A percentile compares a stretch with the other conserved stretches of the same genome.
Conservation (phyloP, 1,140 invertebrate species). For the Drosophila erecta region DNA sequence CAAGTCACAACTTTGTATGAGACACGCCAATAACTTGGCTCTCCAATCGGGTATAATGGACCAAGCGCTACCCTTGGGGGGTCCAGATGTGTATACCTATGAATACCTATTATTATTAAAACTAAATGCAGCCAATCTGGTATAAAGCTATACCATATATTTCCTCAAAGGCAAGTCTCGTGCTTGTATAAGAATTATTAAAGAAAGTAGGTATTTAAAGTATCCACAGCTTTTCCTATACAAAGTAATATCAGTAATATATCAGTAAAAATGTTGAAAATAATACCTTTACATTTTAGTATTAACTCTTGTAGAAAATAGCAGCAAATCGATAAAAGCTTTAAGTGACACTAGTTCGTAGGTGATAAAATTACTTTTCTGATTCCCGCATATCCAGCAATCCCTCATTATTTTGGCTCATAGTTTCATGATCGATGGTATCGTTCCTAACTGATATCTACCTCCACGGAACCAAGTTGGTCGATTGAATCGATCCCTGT, state of each 20-base stretch:
- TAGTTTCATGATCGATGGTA: not conserved
- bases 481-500: slow-evolving; percentile 14
- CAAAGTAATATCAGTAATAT: too few relatives aligned
- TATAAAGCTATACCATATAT: too few relatives aligned
- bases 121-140: too few relatives aligned
- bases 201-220: too few relatives aligned
- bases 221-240: too few relatives aligned
- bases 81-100: slow-evolving; percentile 9
- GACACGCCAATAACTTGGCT: slow-evolving; percentile 19
- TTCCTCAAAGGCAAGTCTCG: too few relatives aligned
- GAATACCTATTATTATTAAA: not conserved
- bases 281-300: too few relatives aligned
- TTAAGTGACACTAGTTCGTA: too few relatives aligned
- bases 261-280: too few relatives aligned
- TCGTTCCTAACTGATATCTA: not conserved
- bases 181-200: too few relatives aligned
- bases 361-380: not conserved
- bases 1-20: slow-evolving; percentile 44
- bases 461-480: slow-evolving; percentile 16
- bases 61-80: slow-evolving; percentile 7
- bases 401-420: not conserved
- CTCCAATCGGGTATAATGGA: slow-evolving; percentile 29
- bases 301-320: too few relatives aligned
- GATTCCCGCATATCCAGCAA: not conserved
- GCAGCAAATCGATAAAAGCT: too few relatives aligned